Evolutionary conservation across 2,797 vertebrate genomes (phyloP).

Genomic region (Spheniscus humboldti): DNA sequence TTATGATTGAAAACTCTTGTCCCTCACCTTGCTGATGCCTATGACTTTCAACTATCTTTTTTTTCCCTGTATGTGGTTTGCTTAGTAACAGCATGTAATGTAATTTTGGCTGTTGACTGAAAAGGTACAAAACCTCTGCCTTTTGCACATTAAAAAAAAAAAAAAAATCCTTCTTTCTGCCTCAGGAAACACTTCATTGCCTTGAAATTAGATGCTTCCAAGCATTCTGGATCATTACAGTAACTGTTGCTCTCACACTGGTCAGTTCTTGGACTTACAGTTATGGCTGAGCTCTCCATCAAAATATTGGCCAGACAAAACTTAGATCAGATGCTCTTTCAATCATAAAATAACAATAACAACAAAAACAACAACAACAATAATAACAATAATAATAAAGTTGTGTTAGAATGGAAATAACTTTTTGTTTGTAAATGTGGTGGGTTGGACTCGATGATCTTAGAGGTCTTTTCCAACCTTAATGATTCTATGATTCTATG

Average conservation of each 20-base stretch:
- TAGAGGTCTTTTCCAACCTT: too few relatives aligned
- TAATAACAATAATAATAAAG: background rate
- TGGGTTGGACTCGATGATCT: background rate
- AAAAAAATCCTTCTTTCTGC: background rate
- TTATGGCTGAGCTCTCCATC: background rate
- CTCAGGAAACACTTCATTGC: background rate
- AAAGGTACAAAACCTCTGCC: accelerated
- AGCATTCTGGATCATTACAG: background rate
- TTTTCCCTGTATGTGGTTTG: background rate
- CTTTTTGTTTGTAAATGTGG: background rate
- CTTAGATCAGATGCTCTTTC: background rate
- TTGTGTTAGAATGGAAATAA: background rate
- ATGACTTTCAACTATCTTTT: background rate
- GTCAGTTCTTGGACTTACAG: background rate
- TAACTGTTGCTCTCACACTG: background rate
- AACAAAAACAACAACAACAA: background rate
- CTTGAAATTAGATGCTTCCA: background rate
- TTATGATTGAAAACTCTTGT: background rate
- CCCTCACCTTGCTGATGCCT: background rate
- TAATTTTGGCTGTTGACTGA: background rate
- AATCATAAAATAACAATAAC: background rate
- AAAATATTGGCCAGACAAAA: background rate
- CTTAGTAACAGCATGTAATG: background rate
- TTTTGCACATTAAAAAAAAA: background rate
- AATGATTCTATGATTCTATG: too few relatives aligned